A percentile compares a stretch with the other conserved stretches of the same genome.
Conservation (phyloP, 2,888 invertebrate genomes). For the Netelia virgata region DNA sequence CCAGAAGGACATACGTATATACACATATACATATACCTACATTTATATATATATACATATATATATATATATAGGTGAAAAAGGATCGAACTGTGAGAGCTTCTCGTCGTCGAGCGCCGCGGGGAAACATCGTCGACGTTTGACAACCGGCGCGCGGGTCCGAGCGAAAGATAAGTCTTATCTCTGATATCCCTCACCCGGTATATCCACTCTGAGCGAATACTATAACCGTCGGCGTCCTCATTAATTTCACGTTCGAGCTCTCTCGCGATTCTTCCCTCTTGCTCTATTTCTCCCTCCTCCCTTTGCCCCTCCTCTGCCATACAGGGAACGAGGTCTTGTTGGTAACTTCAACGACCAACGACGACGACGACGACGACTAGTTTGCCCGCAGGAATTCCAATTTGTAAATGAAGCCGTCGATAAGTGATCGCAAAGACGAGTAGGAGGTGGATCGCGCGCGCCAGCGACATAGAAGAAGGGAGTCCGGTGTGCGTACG, state of each 20-base stretch:
- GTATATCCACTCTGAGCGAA: constrained; percentile 72
- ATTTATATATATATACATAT: neutral
- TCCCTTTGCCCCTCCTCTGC: constrained; percentile 30
- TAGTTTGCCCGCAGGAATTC: constrained; percentile 70
- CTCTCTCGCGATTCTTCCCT: constrained; percentile 41
- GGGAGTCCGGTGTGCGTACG: constrained; percentile 6
- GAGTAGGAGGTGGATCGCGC: constrained; percentile 43
- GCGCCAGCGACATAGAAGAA: constrained; percentile 20
- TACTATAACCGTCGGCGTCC: constrained; percentile 69
- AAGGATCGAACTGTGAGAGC: constrained; percentile 47
- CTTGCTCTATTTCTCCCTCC: constrained; percentile 42
- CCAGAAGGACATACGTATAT: constrained; percentile 11
- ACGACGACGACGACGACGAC: constrained; percentile 33
- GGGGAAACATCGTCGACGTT: constrained; percentile 65
- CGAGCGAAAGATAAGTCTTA: constrained; percentile 68
- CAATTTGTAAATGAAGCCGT: constrained; percentile 80
- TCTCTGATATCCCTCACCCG: constrained; percentile 65
- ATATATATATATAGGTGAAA: neutral
- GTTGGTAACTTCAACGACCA: constrained; percentile 27
- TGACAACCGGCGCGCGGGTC: constrained; percentile 65
- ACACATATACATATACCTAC: neutral
- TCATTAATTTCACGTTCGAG: constrained; percentile 74
- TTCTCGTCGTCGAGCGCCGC: constrained; percentile 59
- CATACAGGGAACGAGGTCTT: constrained; percentile 27
- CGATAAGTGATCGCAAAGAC: constrained; percentile 77